Percentiles rank a stretch among this genome's conserved stretches.
phyloP scores from a whole-genome alignment of 2,797 vertebrate species.

The Sebastes dallii region DNA sequence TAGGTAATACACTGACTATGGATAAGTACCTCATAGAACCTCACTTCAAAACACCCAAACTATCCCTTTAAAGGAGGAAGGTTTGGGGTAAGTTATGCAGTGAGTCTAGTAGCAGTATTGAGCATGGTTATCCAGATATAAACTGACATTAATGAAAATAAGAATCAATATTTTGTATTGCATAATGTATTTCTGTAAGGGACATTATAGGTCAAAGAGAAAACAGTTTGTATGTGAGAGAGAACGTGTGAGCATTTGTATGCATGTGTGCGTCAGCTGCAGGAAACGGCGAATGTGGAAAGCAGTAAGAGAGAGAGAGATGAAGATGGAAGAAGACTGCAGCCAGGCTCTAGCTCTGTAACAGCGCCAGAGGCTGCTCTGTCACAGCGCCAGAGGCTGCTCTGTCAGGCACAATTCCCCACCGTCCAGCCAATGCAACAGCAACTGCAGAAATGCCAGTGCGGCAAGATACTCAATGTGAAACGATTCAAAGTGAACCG shows the following conservation, averaged over 20 bases:
- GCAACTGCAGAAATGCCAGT: conserved; percentile 56
- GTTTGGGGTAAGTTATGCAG: background rate
- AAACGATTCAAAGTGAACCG: conserved; percentile 61
- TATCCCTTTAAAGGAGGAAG: background rate
- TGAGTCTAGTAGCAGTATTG: background rate
- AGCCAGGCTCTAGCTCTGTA: conserved; percentile 56
- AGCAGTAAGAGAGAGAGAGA: conserved; percentile 2
- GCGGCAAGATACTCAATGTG: conserved; percentile 57
- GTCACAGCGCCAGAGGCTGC: conserved; percentile 71
- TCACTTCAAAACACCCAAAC: no score
- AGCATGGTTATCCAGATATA: background rate
- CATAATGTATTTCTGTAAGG: background rate
- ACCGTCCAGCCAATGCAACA: conserved; percentile 54
- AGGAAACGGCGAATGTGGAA: conserved; percentile 15
- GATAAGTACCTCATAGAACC: no score
- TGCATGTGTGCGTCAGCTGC: background rate
- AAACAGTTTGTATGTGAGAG: background rate
- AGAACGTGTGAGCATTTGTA: background rate
- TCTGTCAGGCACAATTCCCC: conserved; percentile 72
- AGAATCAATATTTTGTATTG: background rate
- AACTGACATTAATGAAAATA: background rate
- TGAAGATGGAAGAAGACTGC: conserved; percentile 60
- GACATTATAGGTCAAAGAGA: background rate
- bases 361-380: conserved; percentile 62
- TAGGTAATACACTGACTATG: no score